These are phyloP conservation scores for Mastomys natalensis DNA, from an alignment of 2,113 vertebrate genomes.

Conservation along the genomic window DNA sequence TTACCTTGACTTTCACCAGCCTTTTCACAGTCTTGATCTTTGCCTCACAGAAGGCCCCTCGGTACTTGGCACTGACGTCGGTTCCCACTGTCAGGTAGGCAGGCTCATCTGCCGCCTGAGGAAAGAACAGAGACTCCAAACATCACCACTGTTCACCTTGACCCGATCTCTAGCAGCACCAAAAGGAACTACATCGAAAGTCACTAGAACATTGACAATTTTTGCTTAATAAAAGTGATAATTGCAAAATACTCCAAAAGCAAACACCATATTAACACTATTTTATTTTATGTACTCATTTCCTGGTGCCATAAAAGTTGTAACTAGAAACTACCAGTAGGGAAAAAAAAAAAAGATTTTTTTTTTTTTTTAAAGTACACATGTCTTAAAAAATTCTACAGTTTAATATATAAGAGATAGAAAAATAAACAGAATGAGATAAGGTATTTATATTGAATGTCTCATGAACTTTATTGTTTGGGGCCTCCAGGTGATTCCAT, in stretches of 20 bases:
- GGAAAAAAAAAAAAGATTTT: background rate
- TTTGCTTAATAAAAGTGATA: background rate
- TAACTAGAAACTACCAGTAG: slow-evolving; percentile 38
- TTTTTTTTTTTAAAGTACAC: background rate
- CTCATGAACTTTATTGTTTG: slow-evolving; percentile 31
- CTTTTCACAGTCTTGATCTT: slow-evolving; percentile 99
- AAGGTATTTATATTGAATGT: background rate
- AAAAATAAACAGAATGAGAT: slow-evolving; percentile 5
- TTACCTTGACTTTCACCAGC: slow-evolving; percentile 98
- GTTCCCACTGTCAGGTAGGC: slow-evolving; percentile 99
- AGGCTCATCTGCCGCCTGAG: slow-evolving; percentile 98
- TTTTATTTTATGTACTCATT: slow-evolving; percentile 24
- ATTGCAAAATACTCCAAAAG: slow-evolving; percentile 24
- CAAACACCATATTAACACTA: slow-evolving; percentile 34
- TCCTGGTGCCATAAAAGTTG: background rate
- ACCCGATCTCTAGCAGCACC: background rate
- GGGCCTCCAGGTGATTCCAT: background rate
- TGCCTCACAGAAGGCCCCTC: slow-evolving; percentile 99
- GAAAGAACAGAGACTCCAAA: slow-evolving; percentile 43
- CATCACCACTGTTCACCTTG: background rate
- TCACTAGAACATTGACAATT: background rate
- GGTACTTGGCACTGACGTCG: slow-evolving; percentile 99
- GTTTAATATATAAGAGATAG: slow-evolving; percentile 29
- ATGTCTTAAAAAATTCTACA: background rate
- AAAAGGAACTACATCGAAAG: background rate